These are phyloP conservation scores for Helostoma temminkii DNA, from an alignment of 2,797 vertebrate species.

Conservation along the genomic window DNA sequence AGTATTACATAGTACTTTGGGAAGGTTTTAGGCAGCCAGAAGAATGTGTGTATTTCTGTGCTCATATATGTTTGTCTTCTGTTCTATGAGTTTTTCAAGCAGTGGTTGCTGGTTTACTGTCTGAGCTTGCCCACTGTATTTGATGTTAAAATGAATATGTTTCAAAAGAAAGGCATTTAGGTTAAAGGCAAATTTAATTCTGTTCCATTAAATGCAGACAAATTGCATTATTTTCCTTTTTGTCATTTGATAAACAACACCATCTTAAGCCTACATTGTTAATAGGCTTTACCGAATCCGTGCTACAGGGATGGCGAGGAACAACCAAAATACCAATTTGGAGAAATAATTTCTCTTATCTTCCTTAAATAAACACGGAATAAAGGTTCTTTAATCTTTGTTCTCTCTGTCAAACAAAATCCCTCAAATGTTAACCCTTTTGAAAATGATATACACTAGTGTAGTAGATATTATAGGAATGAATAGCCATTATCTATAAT, in stretches of 20 bases:
- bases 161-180: conserved; percentile 18
- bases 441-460: conserved; percentile 20
- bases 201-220: neutral
- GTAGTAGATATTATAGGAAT: conserved; percentile 38
- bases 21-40: neutral
- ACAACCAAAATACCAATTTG: neutral
- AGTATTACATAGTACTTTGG: no score
- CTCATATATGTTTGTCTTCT: neutral
- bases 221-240: conserved; percentile 1
- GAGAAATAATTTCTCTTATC: neutral
- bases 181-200: neutral
- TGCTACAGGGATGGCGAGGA: neutral
- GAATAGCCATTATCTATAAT: conserved; percentile 40
- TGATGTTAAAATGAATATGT: conserved; percentile 28
- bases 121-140: conserved; percentile 7
- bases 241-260: neutral
- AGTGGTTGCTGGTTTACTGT: conserved; percentile 3
- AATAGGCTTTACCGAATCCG: neutral
- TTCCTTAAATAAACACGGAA: neutral
- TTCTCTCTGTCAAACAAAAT: conserved; percentile 18
- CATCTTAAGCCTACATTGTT: neutral
- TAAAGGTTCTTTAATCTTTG: neutral
- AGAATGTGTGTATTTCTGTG: neutral
- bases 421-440: conserved; percentile 26
- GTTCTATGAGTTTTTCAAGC: neutral